phyloP scores from a whole-genome alignment of 2,888 invertebrate genomes.

The Nephrotoma appendiculata region DNA sequence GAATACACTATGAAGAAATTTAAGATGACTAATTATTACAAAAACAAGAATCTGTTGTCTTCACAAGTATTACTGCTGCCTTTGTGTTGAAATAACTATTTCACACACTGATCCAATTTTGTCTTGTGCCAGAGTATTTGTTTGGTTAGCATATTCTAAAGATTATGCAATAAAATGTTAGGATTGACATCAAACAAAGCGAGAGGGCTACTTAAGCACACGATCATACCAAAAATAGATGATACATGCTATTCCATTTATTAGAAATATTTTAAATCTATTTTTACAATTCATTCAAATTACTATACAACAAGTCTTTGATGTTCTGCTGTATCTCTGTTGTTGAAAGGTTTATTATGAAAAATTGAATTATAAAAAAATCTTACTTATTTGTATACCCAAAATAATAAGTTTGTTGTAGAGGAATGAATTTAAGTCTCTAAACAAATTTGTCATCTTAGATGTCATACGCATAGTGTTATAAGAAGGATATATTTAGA shows the following conservation, averaged over 20 bases:
- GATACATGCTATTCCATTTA: neutral
- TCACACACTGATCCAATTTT: neutral
- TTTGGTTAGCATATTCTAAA: neutral
- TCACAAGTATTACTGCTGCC: neutral
- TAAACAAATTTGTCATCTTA: neutral
- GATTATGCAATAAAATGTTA: neutral
- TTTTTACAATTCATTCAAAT: neutral
- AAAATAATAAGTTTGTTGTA: neutral
- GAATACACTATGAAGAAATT: neutral
- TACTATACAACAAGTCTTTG: neutral
- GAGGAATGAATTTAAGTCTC: neutral
- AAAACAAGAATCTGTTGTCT: neutral
- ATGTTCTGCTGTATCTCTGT: neutral
- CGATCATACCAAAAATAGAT: neutral
- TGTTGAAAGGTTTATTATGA: neutral
- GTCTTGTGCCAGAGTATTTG: neutral
- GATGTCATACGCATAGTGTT: neutral
- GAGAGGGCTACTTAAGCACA: neutral
- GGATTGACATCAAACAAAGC: neutral
- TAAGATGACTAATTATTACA: neutral
- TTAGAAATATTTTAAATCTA: neutral
- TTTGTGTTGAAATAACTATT: neutral
- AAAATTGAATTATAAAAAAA: neutral
- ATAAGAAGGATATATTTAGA: neutral
- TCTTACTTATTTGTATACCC: neutral